phyloP scores from a whole-genome alignment of 1,140 invertebrate species.

The Thaumatotibia leucotreta region DNA sequence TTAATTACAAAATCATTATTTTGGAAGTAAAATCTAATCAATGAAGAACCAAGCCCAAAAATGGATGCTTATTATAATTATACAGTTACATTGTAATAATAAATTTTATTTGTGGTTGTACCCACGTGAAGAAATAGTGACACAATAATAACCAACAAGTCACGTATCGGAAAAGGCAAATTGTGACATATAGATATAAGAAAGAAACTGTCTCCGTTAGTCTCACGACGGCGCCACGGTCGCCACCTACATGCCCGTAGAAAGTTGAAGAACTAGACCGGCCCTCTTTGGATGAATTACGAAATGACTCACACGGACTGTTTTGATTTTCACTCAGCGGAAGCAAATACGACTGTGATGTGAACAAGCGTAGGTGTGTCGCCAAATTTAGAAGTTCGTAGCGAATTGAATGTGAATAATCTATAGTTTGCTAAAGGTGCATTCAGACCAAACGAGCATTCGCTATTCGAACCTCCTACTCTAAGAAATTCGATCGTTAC shows the following conservation, averaged over 20 bases:
- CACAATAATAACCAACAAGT: not conserved
- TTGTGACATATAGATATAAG: not conserved
- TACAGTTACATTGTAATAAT: too few species aligned
- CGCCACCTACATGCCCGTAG: conserved; percentile 49
- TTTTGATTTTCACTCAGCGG: conserved; percentile 49
- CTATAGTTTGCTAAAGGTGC: too few species aligned
- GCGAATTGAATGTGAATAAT: not conserved
- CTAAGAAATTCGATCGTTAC: too few species aligned
- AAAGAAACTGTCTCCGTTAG: conserved; percentile 26
- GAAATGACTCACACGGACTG: conserved; percentile 41
- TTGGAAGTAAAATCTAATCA: not conserved
- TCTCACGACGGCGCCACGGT: conserved; percentile 35
- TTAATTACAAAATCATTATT: too few species aligned
- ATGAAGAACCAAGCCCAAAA: not conserved
- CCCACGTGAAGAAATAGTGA: not conserved
- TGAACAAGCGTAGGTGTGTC: not conserved
- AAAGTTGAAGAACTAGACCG: conserved; percentile 69
- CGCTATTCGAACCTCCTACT: too few species aligned
- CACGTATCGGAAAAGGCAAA: not conserved
- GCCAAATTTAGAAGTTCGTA: conserved; percentile 12
- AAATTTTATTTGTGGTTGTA: too few species aligned
- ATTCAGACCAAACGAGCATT: too few species aligned
- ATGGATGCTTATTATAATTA: not conserved
- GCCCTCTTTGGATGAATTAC: conserved; percentile 51
- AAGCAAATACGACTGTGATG: conserved; percentile 12